phyloP scores from a whole-genome alignment of 2,797 vertebrate species.

The Gadopsis marmoratus region DNA sequence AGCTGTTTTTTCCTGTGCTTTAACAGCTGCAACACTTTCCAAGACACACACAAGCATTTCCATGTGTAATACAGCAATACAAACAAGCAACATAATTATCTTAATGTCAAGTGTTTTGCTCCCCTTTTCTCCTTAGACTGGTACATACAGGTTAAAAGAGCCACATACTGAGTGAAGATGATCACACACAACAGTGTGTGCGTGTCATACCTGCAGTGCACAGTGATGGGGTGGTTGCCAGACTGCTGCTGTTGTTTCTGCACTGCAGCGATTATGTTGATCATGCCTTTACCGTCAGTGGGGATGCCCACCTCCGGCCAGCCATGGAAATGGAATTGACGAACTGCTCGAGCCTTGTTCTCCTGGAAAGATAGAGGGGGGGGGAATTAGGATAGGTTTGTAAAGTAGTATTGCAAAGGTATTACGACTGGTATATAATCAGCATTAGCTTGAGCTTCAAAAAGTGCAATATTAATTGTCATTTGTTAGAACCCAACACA shows the following conservation, averaged over 20 bases:
- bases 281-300: slow-evolving; percentile 96
- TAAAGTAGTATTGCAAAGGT: neutral
- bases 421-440: neutral
- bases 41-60: slow-evolving; percentile 25
- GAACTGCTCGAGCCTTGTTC: slow-evolving; percentile 94
- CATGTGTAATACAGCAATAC: neutral
- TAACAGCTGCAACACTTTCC: slow-evolving; percentile 29
- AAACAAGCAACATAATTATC: neutral
- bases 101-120: neutral
- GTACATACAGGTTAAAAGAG: neutral
- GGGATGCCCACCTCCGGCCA: slow-evolving; percentile 99
- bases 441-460: neutral
- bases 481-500: neutral
- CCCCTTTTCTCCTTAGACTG: neutral
- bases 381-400: neutral
- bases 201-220: slow-evolving; percentile 93
- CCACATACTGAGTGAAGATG: neutral
- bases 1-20: slow-evolving; percentile 57
- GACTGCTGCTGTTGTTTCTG: slow-evolving; percentile 99
- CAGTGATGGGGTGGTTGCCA: slow-evolving; percentile 98
- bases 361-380: slow-evolving; percentile 83
- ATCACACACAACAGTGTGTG: neutral
- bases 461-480: neutral
- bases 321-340: slow-evolving; percentile 98
- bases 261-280: slow-evolving; percentile 96